Evolutionary conservation across 2,888 invertebrate species (phyloP).

Genomic region (Mythimna ferrago): DNA sequence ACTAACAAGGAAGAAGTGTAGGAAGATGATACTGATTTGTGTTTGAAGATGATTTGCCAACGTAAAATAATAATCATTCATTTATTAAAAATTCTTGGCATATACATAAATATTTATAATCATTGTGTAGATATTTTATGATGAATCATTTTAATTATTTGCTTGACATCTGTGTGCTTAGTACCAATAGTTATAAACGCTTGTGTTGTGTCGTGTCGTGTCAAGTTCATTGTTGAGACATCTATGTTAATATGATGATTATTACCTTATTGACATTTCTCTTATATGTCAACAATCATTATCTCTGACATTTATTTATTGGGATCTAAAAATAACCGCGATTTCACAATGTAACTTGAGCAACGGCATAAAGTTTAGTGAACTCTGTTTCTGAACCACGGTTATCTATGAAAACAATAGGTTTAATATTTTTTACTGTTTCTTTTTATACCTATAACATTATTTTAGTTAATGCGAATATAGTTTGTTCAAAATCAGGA

Average conservation of each 20-base stretch:
- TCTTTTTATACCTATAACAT: constrained; percentile 1
- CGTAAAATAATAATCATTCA: background rate
- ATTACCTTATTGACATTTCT: constrained; percentile 15
- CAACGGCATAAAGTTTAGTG: constrained; percentile 26
- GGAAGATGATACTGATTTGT: background rate
- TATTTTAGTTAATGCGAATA: too few relatives aligned
- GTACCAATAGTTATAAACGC: background rate
- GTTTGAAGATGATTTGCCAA: background rate
- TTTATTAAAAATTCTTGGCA: background rate
- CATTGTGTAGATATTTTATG: constrained; percentile 16
- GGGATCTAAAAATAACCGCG: constrained; percentile 10
- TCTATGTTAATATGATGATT: background rate
- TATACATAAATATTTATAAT: background rate
- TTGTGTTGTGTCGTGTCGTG: too few relatives aligned
- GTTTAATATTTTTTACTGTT: constrained; percentile 9
- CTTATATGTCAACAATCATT: constrained; percentile 7
- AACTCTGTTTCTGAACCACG: constrained; percentile 9
- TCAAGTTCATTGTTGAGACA: background rate
- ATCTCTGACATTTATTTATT: constrained; percentile 2
- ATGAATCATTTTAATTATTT: constrained; percentile 21
- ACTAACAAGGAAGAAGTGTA: background rate
- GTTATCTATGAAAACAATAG: constrained; percentile 18
- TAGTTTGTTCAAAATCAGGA: too few relatives aligned
- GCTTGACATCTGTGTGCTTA: constrained; percentile 3
- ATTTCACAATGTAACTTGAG: constrained; percentile 4